Percentiles rank a stretch among this genome's conserved stretches.
These are phyloP conservation scores for Nymphalis c-album DNA, from an alignment of 2,888 invertebrate species.

Conservation along the genomic window DNA sequence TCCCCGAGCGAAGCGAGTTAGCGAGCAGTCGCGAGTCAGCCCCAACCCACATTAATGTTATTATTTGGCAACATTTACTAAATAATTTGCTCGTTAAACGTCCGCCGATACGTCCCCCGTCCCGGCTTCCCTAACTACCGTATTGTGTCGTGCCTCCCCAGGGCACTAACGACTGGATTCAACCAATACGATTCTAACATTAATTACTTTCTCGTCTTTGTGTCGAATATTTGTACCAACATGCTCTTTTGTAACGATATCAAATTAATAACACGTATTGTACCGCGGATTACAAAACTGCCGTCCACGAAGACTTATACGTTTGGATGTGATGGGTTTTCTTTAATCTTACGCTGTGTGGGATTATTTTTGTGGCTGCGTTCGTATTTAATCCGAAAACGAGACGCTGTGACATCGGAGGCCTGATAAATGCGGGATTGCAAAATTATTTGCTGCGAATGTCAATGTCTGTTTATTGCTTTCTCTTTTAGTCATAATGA, in stretches of 20 bases:
- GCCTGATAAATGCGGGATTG: conserved; percentile 33
- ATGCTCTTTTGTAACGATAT: conserved; percentile 72
- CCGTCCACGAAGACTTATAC: conserved; percentile 58
- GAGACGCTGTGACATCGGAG: conserved; percentile 29
- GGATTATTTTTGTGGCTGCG: conserved; percentile 40
- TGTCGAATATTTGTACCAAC: conserved; percentile 71
- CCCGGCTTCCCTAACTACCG: conserved; percentile 65
- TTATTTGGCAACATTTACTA: conserved; percentile 81
- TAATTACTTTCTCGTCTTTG: conserved; percentile 73
- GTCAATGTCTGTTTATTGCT: neutral
- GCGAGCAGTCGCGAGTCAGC: conserved; percentile 40
- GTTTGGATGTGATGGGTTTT: conserved; percentile 62
- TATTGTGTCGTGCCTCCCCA: conserved; percentile 70
- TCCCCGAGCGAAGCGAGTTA: conserved; percentile 28
- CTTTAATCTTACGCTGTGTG: conserved; percentile 45
- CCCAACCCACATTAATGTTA: conserved; percentile 73
- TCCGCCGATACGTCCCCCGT: conserved; percentile 64
- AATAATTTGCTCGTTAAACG: conserved; percentile 81
- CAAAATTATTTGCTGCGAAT: conserved; percentile 11
- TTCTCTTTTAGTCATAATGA: neutral
- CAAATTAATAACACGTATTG: conserved; percentile 63
- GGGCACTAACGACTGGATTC: conserved; percentile 68
- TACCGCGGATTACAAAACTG: conserved; percentile 63
- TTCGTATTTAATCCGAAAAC: conserved; percentile 34
- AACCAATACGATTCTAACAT: conserved; percentile 70